Evolutionary conservation across 2,113 vertebrate species (phyloP).

Genomic region (Protobothrops flavoviridis): DNA sequence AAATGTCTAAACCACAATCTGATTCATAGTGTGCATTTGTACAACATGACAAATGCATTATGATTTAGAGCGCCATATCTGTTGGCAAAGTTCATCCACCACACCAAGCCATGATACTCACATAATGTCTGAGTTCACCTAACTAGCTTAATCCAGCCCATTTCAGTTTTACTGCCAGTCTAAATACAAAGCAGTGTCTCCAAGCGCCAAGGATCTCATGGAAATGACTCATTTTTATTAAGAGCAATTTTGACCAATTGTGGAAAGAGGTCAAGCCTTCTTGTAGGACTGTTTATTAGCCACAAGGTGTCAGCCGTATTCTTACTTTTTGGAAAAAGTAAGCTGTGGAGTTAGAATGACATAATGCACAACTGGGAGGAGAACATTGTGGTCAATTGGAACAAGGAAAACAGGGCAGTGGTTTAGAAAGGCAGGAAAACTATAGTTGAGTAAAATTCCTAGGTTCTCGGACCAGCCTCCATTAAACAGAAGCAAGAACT

Average conservation of each 20-base stretch:
- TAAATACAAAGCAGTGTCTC: not conserved
- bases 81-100: not conserved
- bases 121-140: not conserved
- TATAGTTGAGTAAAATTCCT: not conserved
- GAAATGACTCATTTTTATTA: not conserved
- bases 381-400: too few relatives aligned
- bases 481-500: not conserved
- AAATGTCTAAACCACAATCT: not conserved
- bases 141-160: not conserved
- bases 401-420: not conserved
- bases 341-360: not conserved
- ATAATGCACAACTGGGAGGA: not conserved
- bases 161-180: not conserved
- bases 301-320: slow-evolving; percentile 20
- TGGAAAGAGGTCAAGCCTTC: not conserved
- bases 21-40: not conserved
- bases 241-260: not conserved
- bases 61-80: not conserved
- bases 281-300: not conserved
- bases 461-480: not conserved
- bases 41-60: not conserved
- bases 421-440: too few relatives aligned
- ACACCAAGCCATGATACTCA: not conserved
- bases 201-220: not conserved
- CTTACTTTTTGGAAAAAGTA: not conserved